Evolutionary conservation across 2,888 invertebrate genomes (phyloP), one percentile per base, ranked within the genome.

Genomic region (Craniophora ligustri): DNA sequence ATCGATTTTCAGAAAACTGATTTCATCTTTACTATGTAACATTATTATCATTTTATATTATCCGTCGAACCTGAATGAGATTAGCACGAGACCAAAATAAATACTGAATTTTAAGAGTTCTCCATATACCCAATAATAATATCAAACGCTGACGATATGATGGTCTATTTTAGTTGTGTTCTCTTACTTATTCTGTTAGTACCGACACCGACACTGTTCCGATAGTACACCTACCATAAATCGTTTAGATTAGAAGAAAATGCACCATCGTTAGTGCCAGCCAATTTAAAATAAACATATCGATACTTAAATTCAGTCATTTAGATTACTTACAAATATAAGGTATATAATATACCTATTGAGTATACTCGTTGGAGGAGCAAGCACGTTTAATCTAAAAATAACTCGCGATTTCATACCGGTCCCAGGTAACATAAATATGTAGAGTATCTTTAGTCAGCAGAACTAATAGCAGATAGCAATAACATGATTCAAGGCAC

Each of bases 401-500:
- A 73, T 73, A 70, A 45, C 44, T 36, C 32, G 19, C 35, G 39
- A 60, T 51, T 40, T 62, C 38, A 57, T 46, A 54, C 70, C 56
- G 50, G 66, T 58, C 49, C 36, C 40, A 51, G 44, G 56, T 58
- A 57, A 57, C 50, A 65, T 50, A 49, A 68, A 56, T 49, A 56
- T 63, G 57, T 44, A 72, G 46, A 60, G 62, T 70, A 76, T 73
- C 55, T 71, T 55, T 63, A 72, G 72, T 82, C 75, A 75, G 77
- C 77, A 78, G 78, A 79, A 72, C 65, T 66, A 82, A 84, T 81
- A 75, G 67, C 54, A 55, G 60, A 63, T 68, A 59, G 81, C 86
- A 87, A 87, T 86, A 83, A 84, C 86, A 87, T 87, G 84, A 85
- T 88, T 84, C 84, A 61, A 54, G 40, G 51, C 49, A 48, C 85